These are phyloP conservation scores for Gortyna flavago DNA, from an alignment of 2,888 invertebrate species.

Conservation along the genomic window DNA sequence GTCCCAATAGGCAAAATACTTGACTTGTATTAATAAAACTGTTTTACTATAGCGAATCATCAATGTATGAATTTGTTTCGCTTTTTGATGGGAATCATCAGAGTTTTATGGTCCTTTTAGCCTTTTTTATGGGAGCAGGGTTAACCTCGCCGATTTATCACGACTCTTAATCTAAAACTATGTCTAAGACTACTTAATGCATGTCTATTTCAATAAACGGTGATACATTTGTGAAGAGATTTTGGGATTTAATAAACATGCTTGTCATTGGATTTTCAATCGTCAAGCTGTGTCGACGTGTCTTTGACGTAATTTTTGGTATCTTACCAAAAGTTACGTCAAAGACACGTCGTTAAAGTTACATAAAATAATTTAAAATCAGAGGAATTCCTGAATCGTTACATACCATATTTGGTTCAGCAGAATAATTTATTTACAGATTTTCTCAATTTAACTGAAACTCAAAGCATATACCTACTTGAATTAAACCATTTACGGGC, in stretches of 20 bases:
- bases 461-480: neutral
- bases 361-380: neutral
- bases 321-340: neutral
- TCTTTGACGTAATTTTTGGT: no score
- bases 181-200: neutral
- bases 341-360: neutral
- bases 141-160: neutral
- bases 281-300: no score
- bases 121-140: conserved; percentile 25
- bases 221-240: neutral
- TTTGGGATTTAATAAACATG: neutral
- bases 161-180: neutral
- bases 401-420: neutral
- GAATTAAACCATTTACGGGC: neutral
- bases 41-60: conserved; percentile 49
- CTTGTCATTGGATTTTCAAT: neutral
- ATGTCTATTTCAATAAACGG: neutral
- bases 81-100: conserved; percentile 4
- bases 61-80: conserved; percentile 21
- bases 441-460: neutral
- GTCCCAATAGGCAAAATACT: conserved; percentile 69
- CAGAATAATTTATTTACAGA: neutral
- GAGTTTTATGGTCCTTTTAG: conserved; percentile 31
- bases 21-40: conserved; percentile 65
- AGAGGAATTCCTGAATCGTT: neutral